Evolutionary conservation across 2,113 vertebrate genomes (phyloP), one percentile per base, ranked within the genome.

Genomic region (Herpetotheres cachinnans): DNA sequence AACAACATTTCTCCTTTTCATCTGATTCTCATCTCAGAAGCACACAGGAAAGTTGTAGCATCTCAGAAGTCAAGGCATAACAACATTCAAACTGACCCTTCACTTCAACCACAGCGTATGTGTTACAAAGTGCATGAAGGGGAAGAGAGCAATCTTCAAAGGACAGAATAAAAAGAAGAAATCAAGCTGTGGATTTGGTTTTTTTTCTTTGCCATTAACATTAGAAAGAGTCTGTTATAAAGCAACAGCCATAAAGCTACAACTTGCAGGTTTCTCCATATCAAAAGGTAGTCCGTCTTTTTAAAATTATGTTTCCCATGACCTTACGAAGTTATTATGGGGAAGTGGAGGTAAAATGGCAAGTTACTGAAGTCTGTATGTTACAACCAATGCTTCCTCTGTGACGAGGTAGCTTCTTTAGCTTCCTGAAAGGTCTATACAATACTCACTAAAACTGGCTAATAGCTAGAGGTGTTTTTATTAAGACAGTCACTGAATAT

Each of bases 261-360:
- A n/a, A n/a, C n/a, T n/a, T n/a, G n/a, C n/a, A n/a, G n/a, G n/a
- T n/a, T 93, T 82, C 18, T 52, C 58, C 29, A 6, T 12, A 70
- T 26, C 14, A 90, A 77, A 90, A 79, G 16, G 6, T 29, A 38
- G 19, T 52, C 38, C 0, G 1, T 21, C 13, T 50, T 87, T 91
- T 72, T 16, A 21, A 61, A 83, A 52, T 40, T 15, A 14, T 5
- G 7, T 12, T 73, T 89, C 42, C n/a, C 3, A 13, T n/a, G 25
- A 73, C 20, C 0, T 2, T 25, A 89, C 1, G 1, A 77, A 81
- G 34, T 49, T 66, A 19, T 17, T 30, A 44, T 0, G 5, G 21
- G 21, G 11, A 90, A 90, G 16, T 13, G 11, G 27, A 72, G 30
- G 18, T 62, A 92, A 10, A 78, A 66, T 4, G 20, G 9, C 18